Evolutionary conservation across 2,797 vertebrate species (phyloP).

Genomic region (Rhabdophis nuchalis): DNA sequence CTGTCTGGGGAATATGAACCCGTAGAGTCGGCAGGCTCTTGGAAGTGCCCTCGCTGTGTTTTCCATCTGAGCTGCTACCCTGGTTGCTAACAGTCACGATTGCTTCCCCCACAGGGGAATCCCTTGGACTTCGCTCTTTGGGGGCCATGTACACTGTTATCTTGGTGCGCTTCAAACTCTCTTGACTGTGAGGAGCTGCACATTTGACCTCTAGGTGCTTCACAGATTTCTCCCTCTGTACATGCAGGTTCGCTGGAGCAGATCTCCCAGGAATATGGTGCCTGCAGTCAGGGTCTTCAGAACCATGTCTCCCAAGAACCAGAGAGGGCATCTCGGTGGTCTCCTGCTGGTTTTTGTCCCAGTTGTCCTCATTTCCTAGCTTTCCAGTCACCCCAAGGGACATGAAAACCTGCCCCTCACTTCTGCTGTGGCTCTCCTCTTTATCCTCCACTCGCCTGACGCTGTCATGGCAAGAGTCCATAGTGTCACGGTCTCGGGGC

Average conservation of each 20-base stretch:
- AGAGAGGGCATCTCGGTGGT: not conserved
- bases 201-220: constrained; percentile 58
- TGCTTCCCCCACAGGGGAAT: constrained; percentile 25
- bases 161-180: constrained; percentile 68
- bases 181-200: constrained; percentile 33
- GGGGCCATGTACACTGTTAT: constrained; percentile 69
- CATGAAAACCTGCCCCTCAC: constrained; percentile 5
- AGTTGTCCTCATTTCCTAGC: not conserved
- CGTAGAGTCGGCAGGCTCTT: constrained; percentile 47
- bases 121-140: constrained; percentile 43
- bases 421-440: constrained; percentile 15
- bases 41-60: not conserved
- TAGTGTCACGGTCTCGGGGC: constrained; percentile 24
- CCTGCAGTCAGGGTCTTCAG: not conserved
- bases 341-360: constrained; percentile 23
- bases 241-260: constrained; percentile 12
- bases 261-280: not conserved
- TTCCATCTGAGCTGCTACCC: not conserved
- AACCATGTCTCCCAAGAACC: not conserved
- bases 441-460: constrained; percentile 39
- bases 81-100: not conserved
- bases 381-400: not conserved
- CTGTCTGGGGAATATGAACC: constrained; percentile 69
- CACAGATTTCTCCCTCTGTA: constrained; percentile 47
- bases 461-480: constrained; percentile 36